phyloP scores from a whole-genome alignment of 2,113 vertebrate genomes.

The Smithornis capensis region DNA sequence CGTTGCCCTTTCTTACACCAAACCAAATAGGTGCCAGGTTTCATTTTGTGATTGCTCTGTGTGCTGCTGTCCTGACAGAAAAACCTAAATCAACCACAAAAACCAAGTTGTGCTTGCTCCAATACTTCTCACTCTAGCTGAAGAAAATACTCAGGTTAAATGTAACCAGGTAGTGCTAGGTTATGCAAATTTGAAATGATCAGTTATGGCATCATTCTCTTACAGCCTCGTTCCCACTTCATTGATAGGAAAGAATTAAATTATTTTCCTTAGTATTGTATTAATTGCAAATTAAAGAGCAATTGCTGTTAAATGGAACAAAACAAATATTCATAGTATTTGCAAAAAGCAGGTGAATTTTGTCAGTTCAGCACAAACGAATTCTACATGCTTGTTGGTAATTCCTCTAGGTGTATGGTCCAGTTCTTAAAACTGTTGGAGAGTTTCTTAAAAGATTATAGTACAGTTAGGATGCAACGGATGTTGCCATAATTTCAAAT shows the following conservation, averaged over 20 bases:
- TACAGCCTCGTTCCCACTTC: background rate
- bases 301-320: background rate
- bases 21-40: background rate
- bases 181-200: background rate
- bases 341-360: background rate
- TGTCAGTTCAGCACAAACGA: background rate
- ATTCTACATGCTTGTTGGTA: background rate
- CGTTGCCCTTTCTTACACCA: background rate
- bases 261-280: background rate
- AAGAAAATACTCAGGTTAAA: background rate
- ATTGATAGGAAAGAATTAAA: background rate
- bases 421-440: background rate
- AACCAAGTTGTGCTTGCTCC: background rate
- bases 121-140: background rate
- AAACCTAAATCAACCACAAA: background rate
- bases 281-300: background rate
- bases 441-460: background rate
- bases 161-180: accelerated
- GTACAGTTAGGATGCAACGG: background rate
- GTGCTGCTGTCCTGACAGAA: background rate
- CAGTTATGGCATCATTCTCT: background rate
- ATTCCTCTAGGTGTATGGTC: background rate
- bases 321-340: background rate
- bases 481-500: background rate
- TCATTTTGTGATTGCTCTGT: background rate